phyloP scores from a whole-genome alignment of 2,797 vertebrate genomes.

The Nannoperca australis region DNA sequence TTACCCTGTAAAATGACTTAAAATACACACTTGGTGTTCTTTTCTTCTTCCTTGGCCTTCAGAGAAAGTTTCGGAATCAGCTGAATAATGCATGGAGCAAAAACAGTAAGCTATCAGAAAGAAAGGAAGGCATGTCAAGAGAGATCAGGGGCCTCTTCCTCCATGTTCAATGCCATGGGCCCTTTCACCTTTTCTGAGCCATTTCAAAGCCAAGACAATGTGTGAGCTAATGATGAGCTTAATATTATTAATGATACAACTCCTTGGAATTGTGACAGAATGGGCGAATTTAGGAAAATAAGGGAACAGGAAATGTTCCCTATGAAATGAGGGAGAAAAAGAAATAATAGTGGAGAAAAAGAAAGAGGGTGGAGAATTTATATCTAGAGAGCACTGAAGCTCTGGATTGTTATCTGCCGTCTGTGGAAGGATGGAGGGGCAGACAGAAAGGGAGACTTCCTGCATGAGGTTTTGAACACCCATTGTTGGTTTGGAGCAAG shows the following conservation, averaged over 20 bases:
- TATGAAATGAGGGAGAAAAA: background rate
- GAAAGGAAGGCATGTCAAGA: background rate
- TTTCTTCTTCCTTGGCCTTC: conserved; percentile 11
- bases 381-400: conserved; percentile 35
- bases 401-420: conserved; percentile 54
- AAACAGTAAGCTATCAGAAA: conserved; percentile 24
- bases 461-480: conserved; percentile 55
- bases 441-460: conserved; percentile 40
- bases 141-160: background rate
- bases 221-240: conserved; percentile 1
- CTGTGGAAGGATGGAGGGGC: conserved; percentile 20
- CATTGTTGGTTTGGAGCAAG: conserved; percentile 51
- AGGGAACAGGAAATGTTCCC: background rate
- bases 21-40: background rate
- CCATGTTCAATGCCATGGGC: background rate
- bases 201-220: background rate
- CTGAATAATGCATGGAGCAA: conserved; percentile 42
- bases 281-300: background rate
- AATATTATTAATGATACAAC: background rate
- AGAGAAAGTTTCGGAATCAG: conserved; percentile 17
- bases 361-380: background rate
- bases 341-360: background rate
- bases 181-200: background rate
- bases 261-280: background rate
- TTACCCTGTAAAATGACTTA: background rate